These are phyloP conservation scores for Phrynocephalus forsythii DNA, from an alignment of 2,797 vertebrate genomes.

Conservation along the genomic window DNA sequence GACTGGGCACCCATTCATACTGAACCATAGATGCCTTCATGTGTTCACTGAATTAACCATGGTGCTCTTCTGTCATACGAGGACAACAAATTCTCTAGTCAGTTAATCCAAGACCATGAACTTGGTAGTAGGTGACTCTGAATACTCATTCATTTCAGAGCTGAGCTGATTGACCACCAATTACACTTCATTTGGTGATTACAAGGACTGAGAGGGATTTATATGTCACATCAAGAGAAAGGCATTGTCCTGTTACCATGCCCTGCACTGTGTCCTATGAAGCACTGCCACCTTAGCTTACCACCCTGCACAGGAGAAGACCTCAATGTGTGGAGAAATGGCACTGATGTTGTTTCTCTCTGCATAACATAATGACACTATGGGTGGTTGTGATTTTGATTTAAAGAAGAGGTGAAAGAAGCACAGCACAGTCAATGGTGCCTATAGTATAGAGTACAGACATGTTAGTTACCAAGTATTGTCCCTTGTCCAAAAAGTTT, in stretches of 20 bases:
- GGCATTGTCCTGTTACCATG: not conserved
- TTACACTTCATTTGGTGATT: not conserved
- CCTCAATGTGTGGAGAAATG: not conserved
- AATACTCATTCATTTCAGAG: not conserved
- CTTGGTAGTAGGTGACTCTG: not conserved
- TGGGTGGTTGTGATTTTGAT: not conserved
- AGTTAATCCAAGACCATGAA: not conserved
- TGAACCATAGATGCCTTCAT: not conserved
- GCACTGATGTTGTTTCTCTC: not conserved
- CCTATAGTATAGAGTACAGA: not conserved
- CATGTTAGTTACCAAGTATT: not conserved
- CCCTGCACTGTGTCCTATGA: not conserved
- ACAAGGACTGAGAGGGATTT: not conserved
- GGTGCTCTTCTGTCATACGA: not conserved
- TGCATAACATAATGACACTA: not conserved
- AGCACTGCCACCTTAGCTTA: not conserved
- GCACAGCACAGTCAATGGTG: not conserved
- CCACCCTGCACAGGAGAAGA: not conserved
- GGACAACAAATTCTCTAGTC: slow-evolving; percentile 7
- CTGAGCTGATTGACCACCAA: not conserved
- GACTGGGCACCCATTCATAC: not conserved
- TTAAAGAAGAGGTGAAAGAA: not conserved
- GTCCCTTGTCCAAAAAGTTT: not conserved
- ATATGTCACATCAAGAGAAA: slow-evolving; percentile 2
- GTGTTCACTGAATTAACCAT: not conserved